Evolutionary conservation across 2,113 vertebrate species (phyloP), one percentile per base, ranked within the genome.

Genomic region (Astur gentilis): DNA sequence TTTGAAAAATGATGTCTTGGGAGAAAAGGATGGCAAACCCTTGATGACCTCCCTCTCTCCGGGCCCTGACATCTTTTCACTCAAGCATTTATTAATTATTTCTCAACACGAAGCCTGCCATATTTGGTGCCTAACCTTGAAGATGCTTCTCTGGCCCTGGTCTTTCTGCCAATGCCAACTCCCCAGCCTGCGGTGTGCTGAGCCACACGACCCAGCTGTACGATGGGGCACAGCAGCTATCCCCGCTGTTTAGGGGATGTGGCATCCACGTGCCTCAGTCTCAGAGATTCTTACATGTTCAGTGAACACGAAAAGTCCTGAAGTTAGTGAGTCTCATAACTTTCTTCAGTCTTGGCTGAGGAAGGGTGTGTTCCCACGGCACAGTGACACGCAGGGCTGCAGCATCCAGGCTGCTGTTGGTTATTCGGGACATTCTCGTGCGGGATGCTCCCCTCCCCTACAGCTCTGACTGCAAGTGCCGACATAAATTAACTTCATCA

Each of bases 161-260:
- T 31, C 27, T 36, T 62, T 36, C 7, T 5, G 3, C 19, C 65
- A 36, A 7, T 18, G 50, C 36, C 73, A 58, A 0, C 8, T 69
- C 13, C 20, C 14, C n/a, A 3, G 0, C 44, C 61, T 42, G 29
- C 57, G 13, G 49, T 2, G n/a, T 27, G 22, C 55, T 70, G 36
- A 92, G 78, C 40, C 26, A 1, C 18, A 10, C 0, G 0, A 18
- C 22, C n/a, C 9, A 0, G 0, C 61, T 40, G 23, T 18, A 12
- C 19, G 20, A 45, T 4, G 67, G 34, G 36, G 50, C 57, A 42
- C 32, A 66, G 50, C 45, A 71, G 52, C 13, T 70, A 6, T n/a
- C 25, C 15, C 19, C 1, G 4, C 36, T 49, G 9, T 19, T 73
- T 8, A 29, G 13, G 50, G 57, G 9, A 57, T 21, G 42, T 36